Conservation (phyloP, 2,888 invertebrate species). For the Elmis aenea region DNA sequence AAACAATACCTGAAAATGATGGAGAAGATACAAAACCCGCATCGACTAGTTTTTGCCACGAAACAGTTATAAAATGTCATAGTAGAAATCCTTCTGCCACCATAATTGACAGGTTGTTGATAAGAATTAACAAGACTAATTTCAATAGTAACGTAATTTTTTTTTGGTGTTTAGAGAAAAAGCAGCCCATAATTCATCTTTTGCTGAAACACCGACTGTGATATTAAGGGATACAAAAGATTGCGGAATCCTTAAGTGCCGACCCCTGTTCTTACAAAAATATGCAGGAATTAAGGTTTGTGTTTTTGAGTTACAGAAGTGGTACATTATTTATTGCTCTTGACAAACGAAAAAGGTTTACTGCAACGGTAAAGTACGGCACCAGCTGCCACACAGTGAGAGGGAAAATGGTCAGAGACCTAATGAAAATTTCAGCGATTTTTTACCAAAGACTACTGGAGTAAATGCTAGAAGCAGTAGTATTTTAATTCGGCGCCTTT, state of each 20-base stretch:
- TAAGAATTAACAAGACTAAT: background rate
- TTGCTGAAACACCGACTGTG: constrained; percentile 56
- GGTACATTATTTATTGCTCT: too few relatives aligned
- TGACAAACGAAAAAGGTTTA: background rate
- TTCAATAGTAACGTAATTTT: too few relatives aligned
- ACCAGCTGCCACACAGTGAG: background rate
- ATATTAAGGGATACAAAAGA: constrained; percentile 65
- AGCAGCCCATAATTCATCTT: constrained; percentile 55
- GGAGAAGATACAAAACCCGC: constrained; percentile 48
- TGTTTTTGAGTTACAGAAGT: too few relatives aligned
- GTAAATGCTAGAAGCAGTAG: too few relatives aligned
- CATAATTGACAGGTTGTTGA: background rate
- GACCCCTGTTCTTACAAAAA: constrained; percentile 78
- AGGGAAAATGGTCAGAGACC: background rate
- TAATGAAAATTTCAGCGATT: too few relatives aligned
- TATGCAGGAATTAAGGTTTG: constrained; percentile 85
- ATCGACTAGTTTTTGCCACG: constrained; percentile 39
- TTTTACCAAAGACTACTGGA: too few relatives aligned
- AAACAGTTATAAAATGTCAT: constrained; percentile 64
- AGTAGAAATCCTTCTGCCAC: constrained; percentile 68
- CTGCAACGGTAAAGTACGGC: background rate
- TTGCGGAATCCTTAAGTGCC: constrained; percentile 83
- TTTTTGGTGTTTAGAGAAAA: constrained; percentile 47
- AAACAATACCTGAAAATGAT: constrained; percentile 60
- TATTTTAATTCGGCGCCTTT: too few relatives aligned